Conservation (phyloP, 1,140 invertebrate species). For the Asobara japonica region DNA sequence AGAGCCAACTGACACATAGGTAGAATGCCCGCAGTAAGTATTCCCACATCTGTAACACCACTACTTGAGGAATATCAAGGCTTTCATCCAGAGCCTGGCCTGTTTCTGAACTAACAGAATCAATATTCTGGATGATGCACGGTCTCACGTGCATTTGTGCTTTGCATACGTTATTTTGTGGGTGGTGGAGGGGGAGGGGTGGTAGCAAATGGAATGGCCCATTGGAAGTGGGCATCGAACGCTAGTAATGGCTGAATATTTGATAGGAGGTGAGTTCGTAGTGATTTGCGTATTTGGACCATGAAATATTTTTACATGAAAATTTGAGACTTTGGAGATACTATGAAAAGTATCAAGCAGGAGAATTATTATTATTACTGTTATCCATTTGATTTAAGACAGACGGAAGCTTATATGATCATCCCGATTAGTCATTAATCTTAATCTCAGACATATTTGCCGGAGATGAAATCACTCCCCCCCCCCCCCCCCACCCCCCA, state of each 20-base stretch:
- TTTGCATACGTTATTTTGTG: constrained; percentile 1
- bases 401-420: background rate
- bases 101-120: background rate
- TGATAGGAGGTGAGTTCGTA: background rate
- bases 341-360: background rate
- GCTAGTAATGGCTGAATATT: background rate
- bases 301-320: background rate
- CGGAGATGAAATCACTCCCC: background rate
- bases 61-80: constrained; percentile 3
- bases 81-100: background rate
- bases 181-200: too few relatives aligned
- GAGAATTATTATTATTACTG: background rate
- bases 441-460: background rate
- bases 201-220: background rate
- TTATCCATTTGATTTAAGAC: background rate
- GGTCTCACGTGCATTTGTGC: constrained; percentile 2
- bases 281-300: background rate
- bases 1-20: background rate
- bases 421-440: background rate
- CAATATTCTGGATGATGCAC: constrained; percentile 3
- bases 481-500: too few relatives aligned
- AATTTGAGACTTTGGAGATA: too few relatives aligned
- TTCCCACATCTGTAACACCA: background rate
- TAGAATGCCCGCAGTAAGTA: background rate
- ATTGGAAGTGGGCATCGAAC: background rate